A percentile compares a stretch with the other conserved stretches of the same genome.
Evolutionary conservation across 1,140 invertebrate species (phyloP).

Genomic region (Cotesia vestalis): DNA sequence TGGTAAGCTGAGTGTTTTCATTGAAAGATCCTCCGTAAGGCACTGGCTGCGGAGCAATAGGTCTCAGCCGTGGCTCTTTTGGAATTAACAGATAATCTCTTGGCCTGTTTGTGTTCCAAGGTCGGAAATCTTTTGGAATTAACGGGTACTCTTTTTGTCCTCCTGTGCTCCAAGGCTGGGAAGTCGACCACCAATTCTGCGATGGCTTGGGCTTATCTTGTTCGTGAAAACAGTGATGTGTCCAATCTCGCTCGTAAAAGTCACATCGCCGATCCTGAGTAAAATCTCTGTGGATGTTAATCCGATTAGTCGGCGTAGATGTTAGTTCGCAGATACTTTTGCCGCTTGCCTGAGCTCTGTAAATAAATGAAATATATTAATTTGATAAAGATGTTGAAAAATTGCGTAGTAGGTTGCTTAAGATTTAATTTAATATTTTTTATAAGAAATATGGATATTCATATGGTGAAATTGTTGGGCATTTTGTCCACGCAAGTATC

Average conservation of each 20-base stretch:
- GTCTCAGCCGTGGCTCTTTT: slow-evolving; percentile 31
- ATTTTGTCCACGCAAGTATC: slow-evolving; percentile 17
- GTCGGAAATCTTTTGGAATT: neutral
- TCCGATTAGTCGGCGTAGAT: slow-evolving; percentile 71
- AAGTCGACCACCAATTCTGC: slow-evolving; percentile 16
- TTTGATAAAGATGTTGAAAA: slow-evolving; percentile 5
- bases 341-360: slow-evolving; percentile 68
- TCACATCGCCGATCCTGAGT: slow-evolving; percentile 76
- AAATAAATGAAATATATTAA: neutral
- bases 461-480: slow-evolving; percentile 23
- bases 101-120: neutral
- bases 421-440: neutral
- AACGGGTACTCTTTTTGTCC: neutral
- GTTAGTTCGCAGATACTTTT: slow-evolving; percentile 74
- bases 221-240: slow-evolving; percentile 39
- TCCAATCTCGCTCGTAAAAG: slow-evolving; percentile 78
- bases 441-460: neutral
- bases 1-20: slow-evolving; percentile 18
- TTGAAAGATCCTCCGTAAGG: slow-evolving; percentile 31
- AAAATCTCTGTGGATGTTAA: slow-evolving; percentile 72
- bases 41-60: slow-evolving; percentile 7
- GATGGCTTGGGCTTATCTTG: slow-evolving; percentile 16
- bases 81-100: slow-evolving; percentile 17
- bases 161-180: neutral
- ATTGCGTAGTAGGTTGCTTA: neutral